Evolutionary conservation across 2,113 vertebrate species (phyloP).

Genomic region (Meriones unguiculatus): DNA sequence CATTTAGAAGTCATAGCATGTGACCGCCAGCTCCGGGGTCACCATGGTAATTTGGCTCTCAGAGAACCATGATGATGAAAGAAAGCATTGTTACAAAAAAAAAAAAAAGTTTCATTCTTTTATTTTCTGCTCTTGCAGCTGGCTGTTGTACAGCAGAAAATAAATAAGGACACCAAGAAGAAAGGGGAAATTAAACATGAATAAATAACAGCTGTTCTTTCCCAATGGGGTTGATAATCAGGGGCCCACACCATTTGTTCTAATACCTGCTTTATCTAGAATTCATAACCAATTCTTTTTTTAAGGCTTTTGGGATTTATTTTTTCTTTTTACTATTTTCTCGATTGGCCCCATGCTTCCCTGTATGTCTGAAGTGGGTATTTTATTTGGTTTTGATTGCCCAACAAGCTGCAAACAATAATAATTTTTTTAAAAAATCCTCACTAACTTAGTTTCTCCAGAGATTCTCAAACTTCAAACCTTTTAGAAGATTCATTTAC

Average conservation of each 20-base stretch:
- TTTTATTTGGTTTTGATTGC: slow-evolving; percentile 60
- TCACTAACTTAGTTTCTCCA: slow-evolving; percentile 21
- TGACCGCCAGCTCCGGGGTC: slow-evolving; percentile 54
- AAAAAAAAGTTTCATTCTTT: slow-evolving; percentile 31
- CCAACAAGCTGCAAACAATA: slow-evolving; percentile 43
- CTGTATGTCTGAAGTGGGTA: background rate
- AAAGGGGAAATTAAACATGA: slow-evolving; percentile 76
- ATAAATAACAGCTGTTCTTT: slow-evolving; percentile 63
- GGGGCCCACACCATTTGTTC: slow-evolving; percentile 66
- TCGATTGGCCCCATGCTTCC: slow-evolving; percentile 69
- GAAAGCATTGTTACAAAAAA: slow-evolving; percentile 77
- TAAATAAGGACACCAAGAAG: slow-evolving; percentile 60
- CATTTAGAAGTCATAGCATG: slow-evolving; percentile 67
- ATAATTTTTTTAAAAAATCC: background rate
- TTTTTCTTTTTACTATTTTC: slow-evolving; percentile 52
- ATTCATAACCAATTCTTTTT: slow-evolving; percentile 71
- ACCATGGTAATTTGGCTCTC: slow-evolving; percentile 73
- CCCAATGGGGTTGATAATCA: slow-evolving; percentile 76
- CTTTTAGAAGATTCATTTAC: background rate
- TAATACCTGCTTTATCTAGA: slow-evolving; percentile 73
- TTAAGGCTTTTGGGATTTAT: slow-evolving; percentile 60
- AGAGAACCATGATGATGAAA: slow-evolving; percentile 72
- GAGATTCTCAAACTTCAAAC: slow-evolving; percentile 25
- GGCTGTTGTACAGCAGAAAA: slow-evolving; percentile 80
- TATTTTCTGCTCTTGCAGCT: slow-evolving; percentile 78